Percentiles rank a stretch among this genome's conserved stretches.
Evolutionary conservation across 2,797 vertebrate genomes (phyloP).

Genomic region (Lacerta bilineata): DNA sequence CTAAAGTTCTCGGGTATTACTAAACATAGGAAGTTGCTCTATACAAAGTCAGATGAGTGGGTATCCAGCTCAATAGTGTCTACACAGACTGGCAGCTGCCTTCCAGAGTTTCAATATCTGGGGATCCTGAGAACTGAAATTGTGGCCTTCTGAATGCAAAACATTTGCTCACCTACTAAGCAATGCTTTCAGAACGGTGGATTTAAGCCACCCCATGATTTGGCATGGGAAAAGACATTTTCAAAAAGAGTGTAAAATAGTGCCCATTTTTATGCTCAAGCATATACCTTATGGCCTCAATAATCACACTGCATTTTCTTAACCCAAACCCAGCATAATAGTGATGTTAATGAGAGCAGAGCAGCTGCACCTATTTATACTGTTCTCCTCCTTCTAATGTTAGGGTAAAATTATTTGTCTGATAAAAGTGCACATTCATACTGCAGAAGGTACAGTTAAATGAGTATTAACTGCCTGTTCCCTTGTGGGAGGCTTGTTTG

Average conservation of each 20-base stretch:
- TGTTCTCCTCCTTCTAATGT: slow-evolving; percentile 25
- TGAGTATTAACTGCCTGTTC: background rate
- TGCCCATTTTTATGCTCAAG: slow-evolving; percentile 1
- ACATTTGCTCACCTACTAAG: background rate
- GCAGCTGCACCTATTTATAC: background rate
- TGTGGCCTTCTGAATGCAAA: background rate
- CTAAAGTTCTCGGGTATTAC: background rate
- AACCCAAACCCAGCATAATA: background rate
- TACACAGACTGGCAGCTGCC: background rate
- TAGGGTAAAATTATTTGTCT: slow-evolving; percentile 26
- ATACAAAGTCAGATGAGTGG: background rate
- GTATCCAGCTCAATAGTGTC: background rate
- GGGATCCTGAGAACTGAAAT: background rate
- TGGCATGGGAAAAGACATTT: background rate
- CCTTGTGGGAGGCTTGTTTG: background rate
- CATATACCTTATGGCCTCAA: background rate
- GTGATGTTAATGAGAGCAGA: slow-evolving; percentile 9
- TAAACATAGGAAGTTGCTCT: background rate
- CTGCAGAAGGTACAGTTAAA: slow-evolving; percentile 37
- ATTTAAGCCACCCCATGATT: background rate
- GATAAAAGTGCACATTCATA: slow-evolving; percentile 21
- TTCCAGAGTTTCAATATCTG: background rate
- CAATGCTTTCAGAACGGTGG: background rate
- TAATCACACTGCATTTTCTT: background rate
- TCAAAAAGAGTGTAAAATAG: background rate